phyloP scores from a whole-genome alignment of 2,797 vertebrate genomes.

The Sarcophilus harrisii region DNA sequence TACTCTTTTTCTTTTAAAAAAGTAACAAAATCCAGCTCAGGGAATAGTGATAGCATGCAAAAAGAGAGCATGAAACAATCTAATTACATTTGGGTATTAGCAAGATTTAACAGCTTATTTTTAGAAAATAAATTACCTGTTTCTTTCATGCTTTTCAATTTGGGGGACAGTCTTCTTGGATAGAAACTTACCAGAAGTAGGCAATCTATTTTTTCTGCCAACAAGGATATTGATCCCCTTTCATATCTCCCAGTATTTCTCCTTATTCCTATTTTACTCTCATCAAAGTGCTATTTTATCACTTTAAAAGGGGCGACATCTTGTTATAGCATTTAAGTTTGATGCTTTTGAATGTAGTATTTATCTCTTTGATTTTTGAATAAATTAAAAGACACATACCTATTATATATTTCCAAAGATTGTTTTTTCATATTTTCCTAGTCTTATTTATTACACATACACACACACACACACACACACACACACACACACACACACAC shows the following conservation, averaged over 20 bases:
- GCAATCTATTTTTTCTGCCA: not conserved
- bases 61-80: not conserved
- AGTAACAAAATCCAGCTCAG: not conserved
- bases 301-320: not conserved
- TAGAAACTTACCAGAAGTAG: not conserved
- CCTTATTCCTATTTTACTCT: not conserved
- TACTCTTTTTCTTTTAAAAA: not conserved
- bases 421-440: not conserved
- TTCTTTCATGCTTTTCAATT: not conserved
- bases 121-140: not conserved
- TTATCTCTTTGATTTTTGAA: not conserved
- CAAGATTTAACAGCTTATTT: not conserved
- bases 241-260: not conserved
- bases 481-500: too few relatives aligned
- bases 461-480: too few relatives aligned
- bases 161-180: not conserved
- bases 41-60: not conserved
- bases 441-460: not conserved
- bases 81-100: not conserved
- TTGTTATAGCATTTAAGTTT: not conserved
- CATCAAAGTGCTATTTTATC: not conserved
- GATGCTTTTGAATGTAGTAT: not conserved
- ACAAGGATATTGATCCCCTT: not conserved
- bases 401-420: not conserved
- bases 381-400: not conserved